Conservation (phyloP, 2,888 invertebrate genomes). For the Branchellion lobata region DNA sequence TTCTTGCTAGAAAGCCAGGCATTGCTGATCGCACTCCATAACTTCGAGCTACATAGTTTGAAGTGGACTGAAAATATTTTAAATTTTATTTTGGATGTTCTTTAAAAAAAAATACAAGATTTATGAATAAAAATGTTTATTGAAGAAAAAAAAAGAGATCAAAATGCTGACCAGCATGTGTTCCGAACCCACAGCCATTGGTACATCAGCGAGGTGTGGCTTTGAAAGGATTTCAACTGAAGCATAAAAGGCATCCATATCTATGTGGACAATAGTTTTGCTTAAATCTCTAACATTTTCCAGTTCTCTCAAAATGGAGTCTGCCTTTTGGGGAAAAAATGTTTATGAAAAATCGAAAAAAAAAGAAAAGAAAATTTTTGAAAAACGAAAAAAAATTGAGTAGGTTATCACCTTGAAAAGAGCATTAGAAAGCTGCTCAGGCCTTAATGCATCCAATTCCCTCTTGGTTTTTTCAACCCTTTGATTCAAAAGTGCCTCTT, state of each 20-base stretch:
- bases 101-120: too few species aligned
- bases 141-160: too few species aligned
- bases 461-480: constrained; percentile 61
- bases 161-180: constrained; percentile 67
- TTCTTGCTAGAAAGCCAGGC: constrained; percentile 68
- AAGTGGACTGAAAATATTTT: constrained; percentile 64
- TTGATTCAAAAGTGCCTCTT: constrained; percentile 64
- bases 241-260: constrained; percentile 70
- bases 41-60: constrained; percentile 67
- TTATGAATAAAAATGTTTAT: too few species aligned
- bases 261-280: constrained; percentile 66
- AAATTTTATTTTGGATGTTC: neutral
- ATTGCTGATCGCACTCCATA: constrained; percentile 69
- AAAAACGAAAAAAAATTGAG: neutral
- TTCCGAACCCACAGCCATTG: constrained; percentile 68
- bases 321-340: constrained; percentile 62
- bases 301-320: constrained; percentile 60
- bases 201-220: constrained; percentile 62
- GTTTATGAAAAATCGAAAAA: neutral
- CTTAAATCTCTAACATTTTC: constrained; percentile 63
- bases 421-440: constrained; percentile 51
- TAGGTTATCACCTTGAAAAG: constrained; percentile 53
- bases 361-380: neutral
- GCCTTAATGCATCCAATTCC: constrained; percentile 55
- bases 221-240: constrained; percentile 67